Percentiles rank a stretch among this genome's conserved stretches.
These are phyloP conservation scores for Miichthys miiuy DNA, from an alignment of 2,797 vertebrate genomes.

Conservation along the genomic window DNA sequence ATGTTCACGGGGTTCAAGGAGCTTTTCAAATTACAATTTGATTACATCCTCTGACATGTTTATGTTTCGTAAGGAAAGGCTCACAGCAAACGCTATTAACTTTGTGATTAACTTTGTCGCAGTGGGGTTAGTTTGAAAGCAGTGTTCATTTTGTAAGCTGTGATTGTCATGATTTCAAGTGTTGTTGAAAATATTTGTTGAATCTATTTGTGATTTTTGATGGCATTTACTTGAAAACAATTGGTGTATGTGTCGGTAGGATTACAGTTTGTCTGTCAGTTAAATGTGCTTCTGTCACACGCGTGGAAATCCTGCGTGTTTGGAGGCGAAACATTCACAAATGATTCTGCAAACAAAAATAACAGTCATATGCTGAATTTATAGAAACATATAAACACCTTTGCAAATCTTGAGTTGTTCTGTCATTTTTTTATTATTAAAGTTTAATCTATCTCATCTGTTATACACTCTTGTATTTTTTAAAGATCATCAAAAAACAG, in stretches of 20 bases:
- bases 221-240: background rate
- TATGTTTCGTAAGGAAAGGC: constrained; percentile 44
- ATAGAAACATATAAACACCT: background rate
- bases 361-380: background rate
- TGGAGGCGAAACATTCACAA: background rate
- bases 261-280: background rate
- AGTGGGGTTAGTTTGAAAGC: background rate
- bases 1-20: constrained; percentile 60
- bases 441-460: background rate
- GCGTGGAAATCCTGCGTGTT: background rate
- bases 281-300: background rate
- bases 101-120: constrained; percentile 38
- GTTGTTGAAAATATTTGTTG: constrained; percentile 8
- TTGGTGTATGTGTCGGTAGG: background rate
- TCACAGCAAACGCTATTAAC: constrained; percentile 54
- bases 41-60: constrained; percentile 67
- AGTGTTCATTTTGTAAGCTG: constrained; percentile 12
- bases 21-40: constrained; percentile 67
- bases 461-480: background rate
- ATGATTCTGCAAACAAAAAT: background rate
- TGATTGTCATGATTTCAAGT: background rate
- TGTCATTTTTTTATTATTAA: background rate
- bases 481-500: background rate
- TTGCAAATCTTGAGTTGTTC: background rate
- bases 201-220: constrained; percentile 15